These are phyloP conservation scores for Leucophora obtusa DNA, from an alignment of 2,888 invertebrate species.

Conservation along the genomic window DNA sequence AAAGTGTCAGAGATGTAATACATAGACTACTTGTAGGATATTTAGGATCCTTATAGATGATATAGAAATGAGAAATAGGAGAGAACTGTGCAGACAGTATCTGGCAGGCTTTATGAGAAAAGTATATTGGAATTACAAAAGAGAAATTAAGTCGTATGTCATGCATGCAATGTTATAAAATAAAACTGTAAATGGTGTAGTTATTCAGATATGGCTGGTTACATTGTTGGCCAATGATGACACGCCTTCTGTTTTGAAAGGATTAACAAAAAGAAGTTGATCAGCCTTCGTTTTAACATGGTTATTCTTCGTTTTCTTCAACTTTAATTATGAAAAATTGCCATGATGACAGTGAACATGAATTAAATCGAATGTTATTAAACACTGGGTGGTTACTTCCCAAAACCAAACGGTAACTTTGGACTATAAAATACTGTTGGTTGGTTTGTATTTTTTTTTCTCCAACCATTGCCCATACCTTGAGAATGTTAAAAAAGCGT, in stretches of 20 bases:
- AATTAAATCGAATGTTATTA: constrained; percentile 73
- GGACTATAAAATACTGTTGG: background rate
- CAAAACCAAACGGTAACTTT: constrained; percentile 24
- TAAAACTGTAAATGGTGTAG: background rate
- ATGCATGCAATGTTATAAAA: too few relatives aligned
- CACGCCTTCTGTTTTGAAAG: constrained; percentile 51
- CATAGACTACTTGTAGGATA: too few relatives aligned
- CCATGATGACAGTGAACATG: constrained; percentile 72
- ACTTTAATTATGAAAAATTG: constrained; percentile 74
- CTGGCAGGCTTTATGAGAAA: too few relatives aligned
- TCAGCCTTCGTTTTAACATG: constrained; percentile 17
- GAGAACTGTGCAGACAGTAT: too few relatives aligned
- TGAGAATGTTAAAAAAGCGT: constrained; percentile 57
- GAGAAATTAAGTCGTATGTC: too few relatives aligned
- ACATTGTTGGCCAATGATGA: constrained; percentile 8
- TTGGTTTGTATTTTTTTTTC: background rate
- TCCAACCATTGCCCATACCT: constrained; percentile 15
- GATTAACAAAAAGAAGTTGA: constrained; percentile 13
- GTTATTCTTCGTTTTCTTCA: constrained; percentile 9
- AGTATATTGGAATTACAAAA: too few relatives aligned
- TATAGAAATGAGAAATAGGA: too few relatives aligned
- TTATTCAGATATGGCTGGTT: constrained; percentile 26
- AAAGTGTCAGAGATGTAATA: too few relatives aligned
- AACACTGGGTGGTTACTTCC: constrained; percentile 68
- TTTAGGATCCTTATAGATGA: too few relatives aligned